Percentiles rank a stretch among this genome's conserved stretches.
These are phyloP conservation scores for Stigmatopora nigra DNA, from an alignment of 2,113 vertebrate genomes.

Conservation along the genomic window DNA sequence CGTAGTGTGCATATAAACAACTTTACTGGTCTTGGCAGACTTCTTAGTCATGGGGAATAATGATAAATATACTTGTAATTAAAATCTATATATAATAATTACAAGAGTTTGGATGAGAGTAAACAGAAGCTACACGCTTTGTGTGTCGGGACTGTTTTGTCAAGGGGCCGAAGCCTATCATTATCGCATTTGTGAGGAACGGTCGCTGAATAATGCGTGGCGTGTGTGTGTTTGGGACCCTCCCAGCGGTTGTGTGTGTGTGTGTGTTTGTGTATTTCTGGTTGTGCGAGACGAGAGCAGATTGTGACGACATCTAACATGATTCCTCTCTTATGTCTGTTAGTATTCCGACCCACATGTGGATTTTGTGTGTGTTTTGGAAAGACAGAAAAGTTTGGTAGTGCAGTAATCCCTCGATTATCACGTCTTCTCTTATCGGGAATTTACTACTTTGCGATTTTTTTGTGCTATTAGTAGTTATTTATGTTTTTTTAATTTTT, in stretches of 20 bases:
- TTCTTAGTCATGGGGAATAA: not conserved
- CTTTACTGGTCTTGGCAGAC: slow-evolving; percentile 23
- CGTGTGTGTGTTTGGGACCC: slow-evolving; percentile 39
- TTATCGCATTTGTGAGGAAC: slow-evolving; percentile 76
- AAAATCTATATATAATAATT: slow-evolving; percentile 13
- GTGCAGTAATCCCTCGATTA: too few relatives aligned
- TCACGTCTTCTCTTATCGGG: too few relatives aligned
- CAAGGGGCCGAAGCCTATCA: slow-evolving; percentile 62
- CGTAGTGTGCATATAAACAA: slow-evolving; percentile 22
- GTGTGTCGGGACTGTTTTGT: slow-evolving; percentile 60
- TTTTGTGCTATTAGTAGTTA: too few relatives aligned
- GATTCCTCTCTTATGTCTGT: slow-evolving; percentile 3
- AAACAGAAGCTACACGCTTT: slow-evolving; percentile 61
- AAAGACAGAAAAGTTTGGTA: not conserved
- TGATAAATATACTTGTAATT: slow-evolving; percentile 3
- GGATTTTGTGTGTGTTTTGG: not conserved
- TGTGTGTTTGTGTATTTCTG: slow-evolving; percentile 8
- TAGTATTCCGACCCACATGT: slow-evolving; percentile 4
- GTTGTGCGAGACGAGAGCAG: not conserved
- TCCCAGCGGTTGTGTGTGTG: slow-evolving; percentile 24
- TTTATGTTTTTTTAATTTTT: too few relatives aligned
- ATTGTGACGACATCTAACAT: slow-evolving; percentile 19
- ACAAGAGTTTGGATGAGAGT: slow-evolving; percentile 48
- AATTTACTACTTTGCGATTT: too few relatives aligned
- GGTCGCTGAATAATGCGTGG: slow-evolving; percentile 66